phyloP scores from a whole-genome alignment of 64 coral and sea anemone genomes.

The Acropora yongei region DNA sequence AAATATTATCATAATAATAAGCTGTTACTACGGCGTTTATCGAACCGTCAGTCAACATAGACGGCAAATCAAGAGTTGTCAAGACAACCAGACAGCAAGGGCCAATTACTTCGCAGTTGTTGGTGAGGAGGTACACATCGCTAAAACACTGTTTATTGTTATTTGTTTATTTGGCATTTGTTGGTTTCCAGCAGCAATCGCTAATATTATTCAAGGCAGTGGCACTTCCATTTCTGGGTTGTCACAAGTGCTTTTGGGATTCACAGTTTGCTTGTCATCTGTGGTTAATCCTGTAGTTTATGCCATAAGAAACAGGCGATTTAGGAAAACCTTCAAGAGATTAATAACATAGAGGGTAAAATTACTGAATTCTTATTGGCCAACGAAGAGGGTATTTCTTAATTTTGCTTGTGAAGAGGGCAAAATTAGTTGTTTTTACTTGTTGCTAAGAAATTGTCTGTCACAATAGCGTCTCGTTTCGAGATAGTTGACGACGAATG shows the following conservation, averaged over 20 bases:
- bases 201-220: not conserved
- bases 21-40: conserved; percentile 29
- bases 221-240: not conserved
- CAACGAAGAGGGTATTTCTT: too few species aligned
- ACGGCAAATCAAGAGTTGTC: conserved; percentile 13
- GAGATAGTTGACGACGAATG: too few species aligned
- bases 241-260: not conserved
- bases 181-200: conserved; percentile 18
- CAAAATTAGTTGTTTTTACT: too few species aligned
- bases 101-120: not conserved
- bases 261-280: conserved; percentile 27
- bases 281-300: conserved; percentile 20
- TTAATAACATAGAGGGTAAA: not conserved
- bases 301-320: conserved; percentile 13
- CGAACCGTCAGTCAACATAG: conserved; percentile 3
- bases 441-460: too few species aligned
- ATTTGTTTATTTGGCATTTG: conserved; percentile 18
- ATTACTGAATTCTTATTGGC: too few species aligned
- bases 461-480: too few species aligned
- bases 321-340: not conserved
- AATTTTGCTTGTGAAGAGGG: too few species aligned
- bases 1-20: conserved; percentile 24
- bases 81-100: not conserved
- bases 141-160: conserved; percentile 23
- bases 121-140: conserved; percentile 17